phyloP scores from a whole-genome alignment of 2,797 vertebrate genomes.

The Euphonia xanthogaster region DNA sequence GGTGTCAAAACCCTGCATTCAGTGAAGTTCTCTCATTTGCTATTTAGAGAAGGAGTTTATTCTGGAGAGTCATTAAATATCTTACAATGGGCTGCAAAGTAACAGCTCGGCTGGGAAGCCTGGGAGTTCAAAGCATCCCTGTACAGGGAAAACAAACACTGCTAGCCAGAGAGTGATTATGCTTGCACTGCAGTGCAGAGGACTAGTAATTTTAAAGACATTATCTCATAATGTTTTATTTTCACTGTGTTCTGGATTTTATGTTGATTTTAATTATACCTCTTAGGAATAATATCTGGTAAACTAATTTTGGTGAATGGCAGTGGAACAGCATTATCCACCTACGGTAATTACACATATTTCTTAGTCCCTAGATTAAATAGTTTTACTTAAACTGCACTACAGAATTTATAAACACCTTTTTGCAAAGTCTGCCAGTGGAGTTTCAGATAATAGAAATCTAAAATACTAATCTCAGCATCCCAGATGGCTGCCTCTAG shows the following conservation, averaged over 20 bases:
- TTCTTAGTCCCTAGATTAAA: constrained; percentile 46
- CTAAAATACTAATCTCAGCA: constrained; percentile 9
- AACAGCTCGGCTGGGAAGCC: constrained; percentile 3
- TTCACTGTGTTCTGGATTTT: constrained; percentile 51
- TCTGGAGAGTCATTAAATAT: constrained; percentile 5
- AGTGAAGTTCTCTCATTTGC: neutral
- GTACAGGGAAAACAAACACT: neutral
- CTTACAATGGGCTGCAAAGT: constrained; percentile 27
- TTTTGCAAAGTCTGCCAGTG: constrained; percentile 2
- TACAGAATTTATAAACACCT: constrained; percentile 25
- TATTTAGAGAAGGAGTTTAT: constrained; percentile 32
- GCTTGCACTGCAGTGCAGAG: neutral
- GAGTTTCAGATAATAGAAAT: constrained; percentile 42
- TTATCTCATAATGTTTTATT: constrained; percentile 62
- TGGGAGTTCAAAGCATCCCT: constrained; percentile 11
- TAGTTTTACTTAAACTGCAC: constrained; percentile 45
- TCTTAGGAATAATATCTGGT: constrained; percentile 66
- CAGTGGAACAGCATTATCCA: constrained; percentile 35
- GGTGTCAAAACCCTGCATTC: neutral
- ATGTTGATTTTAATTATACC: constrained; percentile 67
- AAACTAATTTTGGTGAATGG: constrained; percentile 43
- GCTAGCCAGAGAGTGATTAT: neutral
- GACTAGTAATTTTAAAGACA: constrained; percentile 38
- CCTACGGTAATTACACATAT: constrained; percentile 55
- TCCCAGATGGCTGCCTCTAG: constrained; percentile 26